Base-by-base conservation (phyloP, 2,888 invertebrate species). In the Hirtodrosophila alboralis region DNA sequence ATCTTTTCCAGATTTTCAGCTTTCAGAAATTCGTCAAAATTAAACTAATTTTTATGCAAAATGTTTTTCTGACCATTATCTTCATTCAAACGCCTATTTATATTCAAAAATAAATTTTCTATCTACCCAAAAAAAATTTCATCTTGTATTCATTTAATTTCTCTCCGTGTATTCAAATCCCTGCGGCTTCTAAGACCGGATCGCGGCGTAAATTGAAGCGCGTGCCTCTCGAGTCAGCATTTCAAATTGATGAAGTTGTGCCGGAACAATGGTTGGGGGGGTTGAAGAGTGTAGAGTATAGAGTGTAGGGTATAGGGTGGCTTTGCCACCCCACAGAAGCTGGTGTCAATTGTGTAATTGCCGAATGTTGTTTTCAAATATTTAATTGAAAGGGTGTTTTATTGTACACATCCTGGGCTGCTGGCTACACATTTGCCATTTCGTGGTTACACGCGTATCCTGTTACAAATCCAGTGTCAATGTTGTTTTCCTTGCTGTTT, bases 371-470 rank as follows among this genome's bases (percentile, higher is more conserved):
- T 87, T 88, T 84, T 70, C 86, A 70, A 75, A 77, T 86, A 70
- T 75, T 83, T 89, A 89, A 88, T 89, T 88, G 83, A 87, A 88
- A 88, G 89, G 89, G 87, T 84, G 89, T 84, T 75, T 75, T 63
- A 57, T 52, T 47, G 59, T 21, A 5, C 23, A 23, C 23, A 23
- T 34, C 37, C 37, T 45, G 36, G 38, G n/a, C n/a, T n/a, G n/a
- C n/a, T 57, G 67, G 63, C 62, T n/a, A n/a, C n/a, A n/a, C n/a
- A n/a, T n/a, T 70, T 59, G 70, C 60, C 75, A 65, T 60, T 85
- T 75, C 83, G 86, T 86, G 90, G 88, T 89, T 89, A 87, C 90
- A 90, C 90, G 90, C 84, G 83, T 90, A 90, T 90, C 90, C 86
- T 86, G 88, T 90, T 89, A 84, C 90, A 88, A 89, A 89, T 88